Base-by-base conservation (phyloP, 2,888 invertebrate genomes). In the Pycnomerus fuliginosus region DNA sequence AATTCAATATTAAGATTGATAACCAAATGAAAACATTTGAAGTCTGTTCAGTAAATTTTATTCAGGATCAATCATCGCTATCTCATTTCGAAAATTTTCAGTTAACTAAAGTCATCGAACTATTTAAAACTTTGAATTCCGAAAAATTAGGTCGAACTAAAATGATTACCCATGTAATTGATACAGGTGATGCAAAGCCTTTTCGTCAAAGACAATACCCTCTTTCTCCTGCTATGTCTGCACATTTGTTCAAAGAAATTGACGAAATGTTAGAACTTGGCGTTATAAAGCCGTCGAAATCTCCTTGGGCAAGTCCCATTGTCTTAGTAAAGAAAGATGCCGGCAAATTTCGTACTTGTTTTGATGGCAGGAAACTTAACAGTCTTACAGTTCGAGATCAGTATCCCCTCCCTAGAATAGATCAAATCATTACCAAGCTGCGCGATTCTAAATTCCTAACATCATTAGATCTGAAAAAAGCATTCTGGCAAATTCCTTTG, bases 401-500 rank as follows among this genome's bases (percentile, higher is more conserved):
- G 3, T 27, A 38, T 22, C 16, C 27, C 7, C 22, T 38, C 16
- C 33, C 28, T 16, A 25, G 29, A 24, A 37, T 34, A 27, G 46
- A 38, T 32, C 30, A 22, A 34, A 45, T 41, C 38, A 43, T 31
- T 17, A 35, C n/a, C 41, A 31, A 38, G 28, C 36, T 33, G 7
- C n/a, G 31, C n/a, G 52, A 39, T 48, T 55, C 31, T 13, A 48
- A 50, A 52, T 46, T 42, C 5, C 49, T 62, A 7, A 42, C 49
- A 3, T 50, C 50, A 2, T 46, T 60, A 5, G 55, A 61, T 45
- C 33, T 60, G 1, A 49, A 46, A 12, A 38, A 41, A 14, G 52
- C 51, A 5, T 61, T 56, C 43, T 59, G 55, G 55, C 58, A 63
- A 39, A 47, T 63, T 10, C 53, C 54, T 1, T 35, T 64, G 24